Conservation (phyloP, 92 coral and sea anemone genomes). For the Pocillopora grandis region DNA sequence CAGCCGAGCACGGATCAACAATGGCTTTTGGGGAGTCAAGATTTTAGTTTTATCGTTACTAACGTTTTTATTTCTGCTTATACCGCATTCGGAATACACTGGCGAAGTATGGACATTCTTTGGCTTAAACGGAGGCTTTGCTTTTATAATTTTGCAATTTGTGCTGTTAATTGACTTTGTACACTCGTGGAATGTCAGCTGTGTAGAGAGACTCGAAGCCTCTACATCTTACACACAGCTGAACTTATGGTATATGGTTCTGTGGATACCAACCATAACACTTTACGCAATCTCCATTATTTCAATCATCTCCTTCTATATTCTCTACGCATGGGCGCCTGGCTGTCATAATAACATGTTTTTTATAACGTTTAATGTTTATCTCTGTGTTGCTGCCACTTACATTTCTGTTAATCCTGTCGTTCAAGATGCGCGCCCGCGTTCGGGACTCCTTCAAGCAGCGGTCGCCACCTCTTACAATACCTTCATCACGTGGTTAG, state of each 20-base stretch:
- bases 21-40: slow-evolving; percentile 86
- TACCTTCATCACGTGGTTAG: slow-evolving; percentile 93
- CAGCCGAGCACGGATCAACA: slow-evolving; percentile 75
- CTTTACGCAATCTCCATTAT: slow-evolving; percentile 85
- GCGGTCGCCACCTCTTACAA: slow-evolving; percentile 91
- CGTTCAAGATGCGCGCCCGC: slow-evolving; percentile 94
- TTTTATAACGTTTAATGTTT: slow-evolving; percentile 85
- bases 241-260: slow-evolving; percentile 65
- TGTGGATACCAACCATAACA: slow-evolving; percentile 84
- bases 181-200: slow-evolving; percentile 78
- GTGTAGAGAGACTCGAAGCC: slow-evolving; percentile 76
- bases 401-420: slow-evolving; percentile 88
- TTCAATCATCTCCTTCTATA: slow-evolving; percentile 70
- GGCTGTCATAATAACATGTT: slow-evolving; percentile 92
- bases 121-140: slow-evolving; percentile 94
- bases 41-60: slow-evolving; percentile 59
- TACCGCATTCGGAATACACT: slow-evolving; percentile 94
- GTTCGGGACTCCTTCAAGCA: slow-evolving; percentile 92
- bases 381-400: slow-evolving; percentile 86
- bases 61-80: slow-evolving; percentile 70
- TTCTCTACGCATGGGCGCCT: slow-evolving; percentile 61
- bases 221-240: slow-evolving; percentile 56
- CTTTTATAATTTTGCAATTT: slow-evolving; percentile 85
- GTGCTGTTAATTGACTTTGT: slow-evolving; percentile 78
- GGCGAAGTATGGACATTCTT: slow-evolving; percentile 99